Conservation (phyloP, 2,113 vertebrate species). For the Leuciscus idus region DNA sequence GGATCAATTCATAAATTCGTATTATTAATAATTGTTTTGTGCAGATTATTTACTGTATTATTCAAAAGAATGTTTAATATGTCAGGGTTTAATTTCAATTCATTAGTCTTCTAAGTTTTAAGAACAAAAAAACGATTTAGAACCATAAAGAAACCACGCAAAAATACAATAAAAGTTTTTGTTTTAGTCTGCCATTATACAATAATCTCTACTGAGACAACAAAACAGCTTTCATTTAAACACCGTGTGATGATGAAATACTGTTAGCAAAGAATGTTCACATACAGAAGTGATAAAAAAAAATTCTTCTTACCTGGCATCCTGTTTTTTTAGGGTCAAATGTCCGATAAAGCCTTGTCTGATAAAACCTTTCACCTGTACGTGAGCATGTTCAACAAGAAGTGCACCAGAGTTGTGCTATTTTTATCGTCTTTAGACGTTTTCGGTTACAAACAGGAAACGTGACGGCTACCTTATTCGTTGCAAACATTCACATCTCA, state of each 20-base stretch:
- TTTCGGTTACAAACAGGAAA: conserved; percentile 82
- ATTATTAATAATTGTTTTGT: neutral
- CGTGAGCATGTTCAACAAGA: conserved; percentile 33
- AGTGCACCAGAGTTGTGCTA: conserved; percentile 59
- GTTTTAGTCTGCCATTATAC: neutral
- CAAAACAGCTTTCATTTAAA: neutral
- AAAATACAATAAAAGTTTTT: neutral
- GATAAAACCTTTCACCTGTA: conserved; percentile 35
- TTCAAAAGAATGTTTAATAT: neutral
- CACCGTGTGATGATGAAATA: neutral
- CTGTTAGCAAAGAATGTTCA: neutral
- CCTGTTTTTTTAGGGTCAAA: neutral
- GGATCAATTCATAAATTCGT: neutral
- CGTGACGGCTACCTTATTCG: conserved; percentile 67
- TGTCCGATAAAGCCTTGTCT: neutral
- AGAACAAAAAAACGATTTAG: neutral
- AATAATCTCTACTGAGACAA: neutral
- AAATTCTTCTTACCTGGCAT: neutral
- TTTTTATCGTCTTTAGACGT: conserved; percentile 71
- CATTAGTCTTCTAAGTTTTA: neutral
- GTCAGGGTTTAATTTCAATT: neutral
- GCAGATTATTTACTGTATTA: neutral
- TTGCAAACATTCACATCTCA: conserved; percentile 49
- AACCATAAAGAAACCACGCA: neutral
- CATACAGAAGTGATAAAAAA: neutral